phyloP scores from a whole-genome alignment of 2,113 vertebrate genomes.

The Ginglymostoma cirratum region DNA sequence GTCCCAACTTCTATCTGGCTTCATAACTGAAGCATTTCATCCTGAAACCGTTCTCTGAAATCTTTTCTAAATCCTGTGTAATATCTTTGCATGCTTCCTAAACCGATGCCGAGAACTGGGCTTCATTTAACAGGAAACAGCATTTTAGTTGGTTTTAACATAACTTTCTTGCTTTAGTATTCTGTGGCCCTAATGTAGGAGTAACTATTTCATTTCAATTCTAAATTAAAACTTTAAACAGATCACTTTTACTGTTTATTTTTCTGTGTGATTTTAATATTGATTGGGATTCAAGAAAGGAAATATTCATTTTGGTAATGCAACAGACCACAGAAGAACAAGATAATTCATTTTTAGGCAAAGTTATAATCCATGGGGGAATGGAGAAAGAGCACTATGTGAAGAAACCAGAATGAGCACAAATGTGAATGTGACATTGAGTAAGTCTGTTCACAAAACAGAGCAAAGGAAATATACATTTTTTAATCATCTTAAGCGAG shows the following conservation, averaged over 20 bases:
- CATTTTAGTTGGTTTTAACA: too few relatives aligned
- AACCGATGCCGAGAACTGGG: too few relatives aligned
- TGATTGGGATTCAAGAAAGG: neutral
- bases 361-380: neutral
- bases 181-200: neutral
- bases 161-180: too few relatives aligned
- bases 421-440: neutral
- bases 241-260: neutral
- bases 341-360: neutral
- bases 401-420: neutral
- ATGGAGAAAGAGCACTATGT: neutral
- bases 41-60: too few relatives aligned
- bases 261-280: neutral
- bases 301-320: neutral
- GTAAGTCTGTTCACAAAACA: neutral
- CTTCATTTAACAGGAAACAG: too few relatives aligned
- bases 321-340: neutral
- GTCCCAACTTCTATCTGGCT: too few relatives aligned
- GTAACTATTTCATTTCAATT: neutral
- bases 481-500: too few relatives aligned
- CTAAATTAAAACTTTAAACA: neutral
- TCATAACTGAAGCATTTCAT: too few relatives aligned
- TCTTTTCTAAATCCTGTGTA: too few relatives aligned
- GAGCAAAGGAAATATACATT: neutral
- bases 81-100: too few relatives aligned